Percentiles rank a stretch among this genome's conserved stretches.
Conservation (phyloP, 30 jellyfish, hydroid and myxozoan genomes). For the Sanderia malayensis region DNA sequence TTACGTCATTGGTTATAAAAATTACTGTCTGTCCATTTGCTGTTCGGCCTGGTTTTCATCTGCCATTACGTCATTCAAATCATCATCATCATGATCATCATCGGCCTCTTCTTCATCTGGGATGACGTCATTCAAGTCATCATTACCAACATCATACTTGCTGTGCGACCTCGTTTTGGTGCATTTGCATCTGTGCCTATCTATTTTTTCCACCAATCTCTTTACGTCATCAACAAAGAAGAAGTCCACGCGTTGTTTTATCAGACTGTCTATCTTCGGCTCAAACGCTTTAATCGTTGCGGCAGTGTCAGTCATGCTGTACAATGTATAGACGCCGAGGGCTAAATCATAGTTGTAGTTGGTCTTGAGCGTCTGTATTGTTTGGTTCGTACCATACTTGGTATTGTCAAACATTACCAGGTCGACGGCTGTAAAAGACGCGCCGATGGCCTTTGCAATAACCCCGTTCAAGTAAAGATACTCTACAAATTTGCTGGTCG, state of each 20-base stretch:
- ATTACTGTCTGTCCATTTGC: no score
- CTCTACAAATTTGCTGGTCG: conserved; percentile 7
- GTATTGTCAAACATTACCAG: conserved; percentile 39
- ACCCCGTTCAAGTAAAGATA: conserved; percentile 46
- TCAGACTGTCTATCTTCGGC: conserved; percentile 6
- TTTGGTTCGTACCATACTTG: conserved; percentile 38
- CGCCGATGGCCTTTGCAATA: conserved; percentile 45
- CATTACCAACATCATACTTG: no score
- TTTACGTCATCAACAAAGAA: conserved; percentile 75
- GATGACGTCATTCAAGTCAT: no score
- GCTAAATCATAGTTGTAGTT: conserved; percentile 59
- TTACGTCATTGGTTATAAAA: no score
- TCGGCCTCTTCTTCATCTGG: background rate
- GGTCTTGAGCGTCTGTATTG: conserved; percentile 47
- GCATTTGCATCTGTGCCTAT: background rate
- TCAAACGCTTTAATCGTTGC: background rate
- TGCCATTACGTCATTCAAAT: background rate
- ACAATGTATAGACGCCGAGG: conserved; percentile 54
- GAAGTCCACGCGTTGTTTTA: conserved; percentile 55
- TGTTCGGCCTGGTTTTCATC: background rate
- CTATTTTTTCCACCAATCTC: conserved; percentile 27
- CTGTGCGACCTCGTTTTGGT: no score
- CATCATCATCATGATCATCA: background rate
- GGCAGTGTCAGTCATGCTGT: conserved; percentile 26
- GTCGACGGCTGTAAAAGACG: conserved; percentile 29